Conservation (phyloP, 1,140 invertebrate genomes). For the Drosophila mauritiana region DNA sequence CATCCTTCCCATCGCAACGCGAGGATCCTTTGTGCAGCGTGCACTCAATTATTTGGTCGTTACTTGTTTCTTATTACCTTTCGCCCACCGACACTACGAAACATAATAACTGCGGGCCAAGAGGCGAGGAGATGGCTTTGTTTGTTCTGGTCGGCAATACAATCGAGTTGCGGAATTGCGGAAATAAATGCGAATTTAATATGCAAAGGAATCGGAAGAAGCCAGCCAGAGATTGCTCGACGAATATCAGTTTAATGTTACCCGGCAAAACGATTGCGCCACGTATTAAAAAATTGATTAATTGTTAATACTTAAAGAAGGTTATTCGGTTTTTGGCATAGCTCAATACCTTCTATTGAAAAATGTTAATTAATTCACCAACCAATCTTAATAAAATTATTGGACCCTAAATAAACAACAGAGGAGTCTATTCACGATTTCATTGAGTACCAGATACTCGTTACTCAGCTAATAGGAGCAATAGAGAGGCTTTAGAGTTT, state of each 20-base stretch:
- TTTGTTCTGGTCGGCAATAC: conserved; percentile 30
- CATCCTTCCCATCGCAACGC: conserved; percentile 29
- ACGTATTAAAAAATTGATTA: not conserved
- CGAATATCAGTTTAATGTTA: conserved; percentile 12
- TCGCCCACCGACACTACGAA: conserved; percentile 29
- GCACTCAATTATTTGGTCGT: conserved; percentile 77
- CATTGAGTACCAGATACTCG: too few species aligned
- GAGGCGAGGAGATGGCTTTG: conserved; percentile 22
- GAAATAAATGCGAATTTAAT: conserved; percentile 67
- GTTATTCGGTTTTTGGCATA: too few species aligned
- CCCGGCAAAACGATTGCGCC: not conserved
- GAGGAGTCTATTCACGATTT: too few species aligned
- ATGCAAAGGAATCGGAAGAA: conserved; percentile 25
- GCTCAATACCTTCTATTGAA: too few species aligned
- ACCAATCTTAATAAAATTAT: too few species aligned
- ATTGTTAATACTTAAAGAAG: too few species aligned
- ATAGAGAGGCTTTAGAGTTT: too few species aligned
- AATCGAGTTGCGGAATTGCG: conserved; percentile 53
- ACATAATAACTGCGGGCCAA: conserved; percentile 49
- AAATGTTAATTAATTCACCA: too few species aligned
- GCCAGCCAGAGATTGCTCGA: conserved; percentile 10
- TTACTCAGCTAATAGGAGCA: too few species aligned
- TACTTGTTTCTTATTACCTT: conserved; percentile 63
- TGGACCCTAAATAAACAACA: too few species aligned
- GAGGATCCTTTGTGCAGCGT: conserved; percentile 63